Percentiles rank a stretch among this genome's conserved stretches.
phyloP scores from a whole-genome alignment of 23 tunicate species.

The Halocynthia aurantium region DNA sequence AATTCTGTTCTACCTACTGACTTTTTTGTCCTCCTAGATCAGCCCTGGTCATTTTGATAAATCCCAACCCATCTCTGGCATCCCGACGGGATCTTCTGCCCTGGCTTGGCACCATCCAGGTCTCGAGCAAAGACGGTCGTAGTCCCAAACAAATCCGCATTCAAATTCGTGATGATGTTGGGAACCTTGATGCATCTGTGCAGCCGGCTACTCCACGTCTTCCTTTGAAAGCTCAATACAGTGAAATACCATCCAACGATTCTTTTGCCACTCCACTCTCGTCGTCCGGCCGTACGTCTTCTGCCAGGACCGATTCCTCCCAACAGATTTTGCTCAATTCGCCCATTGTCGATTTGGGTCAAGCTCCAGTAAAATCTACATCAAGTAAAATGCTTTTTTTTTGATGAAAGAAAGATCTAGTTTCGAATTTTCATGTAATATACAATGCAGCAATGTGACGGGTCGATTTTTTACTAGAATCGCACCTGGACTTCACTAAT shows the following conservation, averaged over 20 bases:
- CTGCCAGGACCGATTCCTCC: not conserved
- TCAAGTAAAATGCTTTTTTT: conserved; percentile 4
- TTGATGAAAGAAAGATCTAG: not conserved
- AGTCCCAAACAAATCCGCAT: conserved; percentile 40
- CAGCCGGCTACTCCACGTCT: conserved; percentile 9
- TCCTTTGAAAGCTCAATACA: conserved; percentile 13
- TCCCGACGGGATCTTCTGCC: conserved; percentile 43
- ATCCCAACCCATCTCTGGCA: conserved; percentile 70
- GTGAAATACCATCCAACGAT: conserved; percentile 6
- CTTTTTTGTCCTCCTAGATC: conserved; percentile 25
- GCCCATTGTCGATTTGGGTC: conserved; percentile 10
- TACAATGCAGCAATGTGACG: not conserved
- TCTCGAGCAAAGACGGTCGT: conserved; percentile 34
- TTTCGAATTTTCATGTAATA: not conserved
- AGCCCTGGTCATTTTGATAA: conserved; percentile 42
- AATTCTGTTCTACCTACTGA: not conserved
- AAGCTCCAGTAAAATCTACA: conserved; percentile 9
- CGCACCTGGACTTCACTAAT: conserved; percentile 61
- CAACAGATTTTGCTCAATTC: conserved; percentile 9
- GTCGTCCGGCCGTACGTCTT: conserved; percentile 1
- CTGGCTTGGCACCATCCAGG: conserved; percentile 72
- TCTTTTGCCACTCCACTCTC: conserved; percentile 21
- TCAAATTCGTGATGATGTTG: conserved; percentile 43
- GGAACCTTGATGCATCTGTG: conserved; percentile 4
- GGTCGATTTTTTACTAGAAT: conserved; percentile 18